These are phyloP conservation scores for Zophobas morio DNA, from an alignment of 1,140 invertebrate genomes.

Conservation along the genomic window DNA sequence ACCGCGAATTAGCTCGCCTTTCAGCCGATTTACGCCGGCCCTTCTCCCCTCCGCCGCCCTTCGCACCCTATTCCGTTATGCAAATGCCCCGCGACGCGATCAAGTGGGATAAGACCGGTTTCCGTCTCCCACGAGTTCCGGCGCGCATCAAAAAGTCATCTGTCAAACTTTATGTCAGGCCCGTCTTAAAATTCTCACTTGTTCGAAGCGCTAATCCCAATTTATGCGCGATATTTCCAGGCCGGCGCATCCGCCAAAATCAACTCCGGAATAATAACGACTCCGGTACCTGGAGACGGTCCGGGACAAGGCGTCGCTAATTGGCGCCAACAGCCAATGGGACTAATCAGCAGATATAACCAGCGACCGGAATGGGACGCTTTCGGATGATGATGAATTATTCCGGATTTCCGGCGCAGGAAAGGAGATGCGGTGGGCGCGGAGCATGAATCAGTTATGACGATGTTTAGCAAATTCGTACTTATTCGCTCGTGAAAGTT, in stretches of 20 bases:
- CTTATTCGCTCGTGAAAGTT: background rate
- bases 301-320: conserved; percentile 20
- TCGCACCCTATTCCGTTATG: background rate
- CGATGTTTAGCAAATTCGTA: background rate
- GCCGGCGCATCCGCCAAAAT: conserved; percentile 33
- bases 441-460: background rate
- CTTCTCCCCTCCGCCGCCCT: background rate
- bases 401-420: background rate
- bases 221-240: conserved; percentile 34
- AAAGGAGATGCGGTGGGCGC: background rate
- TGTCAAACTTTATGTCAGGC: conserved; percentile 25
- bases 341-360: background rate
- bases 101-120: conserved; percentile 7
- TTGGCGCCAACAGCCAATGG: background rate
- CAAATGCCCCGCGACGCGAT: conserved; percentile 5
- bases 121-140: conserved; percentile 1
- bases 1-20: background rate
- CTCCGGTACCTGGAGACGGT: conserved; percentile 21
- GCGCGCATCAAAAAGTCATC: conserved; percentile 35
- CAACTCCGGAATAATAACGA: conserved; percentile 29
- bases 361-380: too few relatives aligned
- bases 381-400: too few relatives aligned
- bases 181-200: conserved; percentile 41
- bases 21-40: conserved; percentile 5
- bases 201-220: conserved; percentile 34